These are phyloP conservation scores for Salvator merianae DNA, from an alignment of 2,113 vertebrate genomes.

Conservation along the genomic window DNA sequence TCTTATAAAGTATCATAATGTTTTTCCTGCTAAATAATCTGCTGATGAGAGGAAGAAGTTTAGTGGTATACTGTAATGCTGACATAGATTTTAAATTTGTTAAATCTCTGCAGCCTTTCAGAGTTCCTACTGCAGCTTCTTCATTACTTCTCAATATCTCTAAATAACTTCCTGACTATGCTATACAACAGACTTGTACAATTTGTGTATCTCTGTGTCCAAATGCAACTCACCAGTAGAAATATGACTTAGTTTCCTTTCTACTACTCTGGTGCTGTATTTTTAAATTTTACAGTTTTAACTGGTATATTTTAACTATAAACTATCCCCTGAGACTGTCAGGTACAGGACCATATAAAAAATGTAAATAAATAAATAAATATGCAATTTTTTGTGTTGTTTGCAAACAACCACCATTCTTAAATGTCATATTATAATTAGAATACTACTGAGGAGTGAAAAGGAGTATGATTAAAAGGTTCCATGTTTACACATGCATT, in stretches of 20 bases:
- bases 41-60: not conserved
- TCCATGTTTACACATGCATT: not conserved
- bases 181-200: not conserved
- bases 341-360: too few species aligned
- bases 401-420: not conserved
- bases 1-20: fast-evolving
- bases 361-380: not conserved
- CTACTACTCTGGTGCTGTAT: too few species aligned
- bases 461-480: not conserved
- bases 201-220: not conserved
- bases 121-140: not conserved
- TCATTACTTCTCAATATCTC: not conserved
- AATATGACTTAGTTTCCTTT: too few species aligned
- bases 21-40: not conserved
- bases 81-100: not conserved
- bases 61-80: not conserved
- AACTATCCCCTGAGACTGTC: not conserved
- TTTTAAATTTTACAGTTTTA: not conserved
- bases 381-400: not conserved
- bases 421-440: not conserved
- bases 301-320: not conserved
- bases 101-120: not conserved
- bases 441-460: not conserved
- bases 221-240: not conserved
- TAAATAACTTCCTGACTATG: not conserved